Evolutionary conservation across 37 sponge, comb jelly and placozoan species (phyloP).

Genomic region (Cladorhizidae sp.): DNA sequence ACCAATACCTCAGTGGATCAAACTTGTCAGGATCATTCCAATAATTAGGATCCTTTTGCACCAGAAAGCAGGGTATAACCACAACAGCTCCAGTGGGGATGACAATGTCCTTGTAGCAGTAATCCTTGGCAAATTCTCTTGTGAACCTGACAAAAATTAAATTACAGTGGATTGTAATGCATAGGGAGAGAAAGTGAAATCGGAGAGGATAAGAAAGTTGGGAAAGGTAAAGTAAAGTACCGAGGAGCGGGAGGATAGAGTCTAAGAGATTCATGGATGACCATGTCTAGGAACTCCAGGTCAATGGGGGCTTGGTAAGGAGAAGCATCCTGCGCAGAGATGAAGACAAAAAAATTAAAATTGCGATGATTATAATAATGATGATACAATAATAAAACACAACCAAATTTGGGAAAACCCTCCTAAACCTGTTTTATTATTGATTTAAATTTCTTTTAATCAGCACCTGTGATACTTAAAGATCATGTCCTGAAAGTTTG

Average conservation of each 20-base stretch:
- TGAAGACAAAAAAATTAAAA: too few relatives aligned
- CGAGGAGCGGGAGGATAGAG: conserved; percentile 67
- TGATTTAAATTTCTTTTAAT: too few relatives aligned
- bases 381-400: too few relatives aligned
- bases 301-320: conserved; percentile 68
- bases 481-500: too few relatives aligned
- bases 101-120: conserved; percentile 7
- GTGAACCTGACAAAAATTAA: background rate
- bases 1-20: conserved; percentile 67
- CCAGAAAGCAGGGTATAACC: conserved; percentile 27
- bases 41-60: conserved; percentile 70
- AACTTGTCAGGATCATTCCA: conserved; percentile 86
- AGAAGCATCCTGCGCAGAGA: conserved; percentile 29
- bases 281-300: conserved; percentile 69
- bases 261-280: conserved; percentile 69
- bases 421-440: too few relatives aligned
- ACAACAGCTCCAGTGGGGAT: conserved; percentile 46
- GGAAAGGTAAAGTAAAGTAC: too few relatives aligned
- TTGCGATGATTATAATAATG: too few relatives aligned
- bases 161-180: background rate
- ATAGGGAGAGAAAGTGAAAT: too few relatives aligned
- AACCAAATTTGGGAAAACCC: too few relatives aligned
- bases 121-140: conserved; percentile 8
- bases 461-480: too few relatives aligned
- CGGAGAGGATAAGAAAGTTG: too few relatives aligned